Conservation (phyloP, 1,140 invertebrate genomes). For the Akabosia matsudoensis region DNA sequence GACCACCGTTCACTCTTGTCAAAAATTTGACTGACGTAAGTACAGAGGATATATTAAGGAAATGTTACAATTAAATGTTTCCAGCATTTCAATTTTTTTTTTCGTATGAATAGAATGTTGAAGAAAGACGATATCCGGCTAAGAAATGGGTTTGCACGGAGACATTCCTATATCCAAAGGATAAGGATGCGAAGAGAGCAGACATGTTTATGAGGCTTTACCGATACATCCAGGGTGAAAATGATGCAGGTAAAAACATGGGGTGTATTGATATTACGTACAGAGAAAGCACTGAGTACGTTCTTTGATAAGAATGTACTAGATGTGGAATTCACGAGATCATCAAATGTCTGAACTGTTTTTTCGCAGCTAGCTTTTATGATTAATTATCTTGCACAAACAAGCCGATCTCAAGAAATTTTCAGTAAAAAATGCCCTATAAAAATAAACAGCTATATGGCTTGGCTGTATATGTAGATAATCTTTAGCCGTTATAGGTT, state of each 20-base stretch:
- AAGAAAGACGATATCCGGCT: slow-evolving; percentile 42
- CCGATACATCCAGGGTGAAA: slow-evolving; percentile 45
- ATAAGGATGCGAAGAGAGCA: slow-evolving; percentile 35
- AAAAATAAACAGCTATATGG: too few relatives aligned
- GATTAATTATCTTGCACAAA: too few relatives aligned
- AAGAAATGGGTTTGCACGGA: slow-evolving; percentile 45
- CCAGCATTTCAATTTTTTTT: neutral
- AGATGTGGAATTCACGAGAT: too few relatives aligned
- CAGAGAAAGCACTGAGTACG: too few relatives aligned
- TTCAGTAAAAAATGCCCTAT: too few relatives aligned
- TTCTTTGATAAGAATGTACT: too few relatives aligned
- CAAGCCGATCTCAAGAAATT: too few relatives aligned
- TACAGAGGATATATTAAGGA: neutral
- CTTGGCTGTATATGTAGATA: too few relatives aligned
- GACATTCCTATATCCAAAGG: slow-evolving; percentile 28
- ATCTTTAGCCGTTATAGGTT: too few relatives aligned
- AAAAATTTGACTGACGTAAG: slow-evolving; percentile 11
- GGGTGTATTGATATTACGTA: too few relatives aligned
- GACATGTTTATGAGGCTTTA: slow-evolving; percentile 46
- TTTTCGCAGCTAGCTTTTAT: too few relatives aligned
- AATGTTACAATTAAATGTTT: neutral
- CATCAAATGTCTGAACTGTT: too few relatives aligned
- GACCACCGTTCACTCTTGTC: neutral
- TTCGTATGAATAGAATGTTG: slow-evolving; percentile 33
- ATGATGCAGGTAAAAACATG: slow-evolving; percentile 43